These are phyloP conservation scores for Magallana ariakensis DNA, from an alignment of 1,140 invertebrate species.

Conservation along the genomic window DNA sequence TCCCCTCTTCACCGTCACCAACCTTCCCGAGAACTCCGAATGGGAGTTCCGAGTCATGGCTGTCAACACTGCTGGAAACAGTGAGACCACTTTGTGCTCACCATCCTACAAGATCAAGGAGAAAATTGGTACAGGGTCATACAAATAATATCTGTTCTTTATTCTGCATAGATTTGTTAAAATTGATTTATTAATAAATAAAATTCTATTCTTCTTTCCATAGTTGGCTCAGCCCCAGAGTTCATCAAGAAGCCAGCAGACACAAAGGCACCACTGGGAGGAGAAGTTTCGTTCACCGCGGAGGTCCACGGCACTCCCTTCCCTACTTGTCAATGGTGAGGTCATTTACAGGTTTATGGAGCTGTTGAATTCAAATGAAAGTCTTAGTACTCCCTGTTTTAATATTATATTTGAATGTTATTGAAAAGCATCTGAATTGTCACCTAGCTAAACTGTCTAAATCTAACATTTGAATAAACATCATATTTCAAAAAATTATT, in stretches of 20 bases:
- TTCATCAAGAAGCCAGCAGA: constrained; percentile 88
- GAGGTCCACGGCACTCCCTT: constrained; percentile 94
- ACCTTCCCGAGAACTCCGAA: constrained; percentile 96
- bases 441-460: no score
- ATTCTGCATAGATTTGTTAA: not conserved
- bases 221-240: constrained; percentile 93
- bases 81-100: constrained; percentile 87
- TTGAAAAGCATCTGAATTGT: no score
- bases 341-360: not conserved
- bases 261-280: constrained; percentile 90
- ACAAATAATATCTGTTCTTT: not conserved
- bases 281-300: constrained; percentile 90
- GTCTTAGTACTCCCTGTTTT: no score
- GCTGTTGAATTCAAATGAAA: no score
- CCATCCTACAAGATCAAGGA: constrained; percentile 70
- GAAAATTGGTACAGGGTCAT: constrained; percentile 62
- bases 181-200: not conserved
- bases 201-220: constrained; percentile 37
- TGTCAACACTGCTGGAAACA: constrained; percentile 95
- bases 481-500: no score
- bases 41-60: constrained; percentile 98
- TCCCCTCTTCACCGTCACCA: constrained; percentile 85
- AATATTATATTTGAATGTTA: no score
- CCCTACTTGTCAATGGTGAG: constrained; percentile 91
- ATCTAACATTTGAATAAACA: no score